Conservation (phyloP, 2,113 vertebrate species). For the Plecotus auritus region DNA sequence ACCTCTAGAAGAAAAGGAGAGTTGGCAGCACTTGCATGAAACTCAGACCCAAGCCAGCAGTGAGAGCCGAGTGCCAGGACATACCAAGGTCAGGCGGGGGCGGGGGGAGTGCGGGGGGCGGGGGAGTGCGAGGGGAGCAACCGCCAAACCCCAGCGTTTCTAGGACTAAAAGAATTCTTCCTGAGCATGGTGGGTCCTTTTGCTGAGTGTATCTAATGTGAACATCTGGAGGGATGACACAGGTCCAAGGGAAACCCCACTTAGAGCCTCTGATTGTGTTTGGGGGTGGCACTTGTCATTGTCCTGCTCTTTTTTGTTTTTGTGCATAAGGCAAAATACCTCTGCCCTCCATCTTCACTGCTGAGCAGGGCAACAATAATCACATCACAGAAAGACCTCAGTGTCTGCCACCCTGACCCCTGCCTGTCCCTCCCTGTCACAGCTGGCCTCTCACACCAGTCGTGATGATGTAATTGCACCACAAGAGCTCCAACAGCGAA, state of each 20-base stretch:
- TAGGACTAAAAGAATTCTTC: neutral
- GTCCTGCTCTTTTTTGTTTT: neutral
- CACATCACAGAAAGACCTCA: neutral
- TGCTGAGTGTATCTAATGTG: neutral
- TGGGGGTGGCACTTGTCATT: neutral
- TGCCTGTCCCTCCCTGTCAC: neutral
- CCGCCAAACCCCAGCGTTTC: neutral
- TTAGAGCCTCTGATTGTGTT: neutral
- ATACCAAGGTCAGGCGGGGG: neutral
- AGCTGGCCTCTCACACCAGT: neutral
- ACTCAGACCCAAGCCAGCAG: neutral
- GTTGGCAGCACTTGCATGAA: neutral
- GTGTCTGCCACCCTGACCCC: neutral
- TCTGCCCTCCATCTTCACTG: neutral
- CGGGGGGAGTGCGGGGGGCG: rapidly evolving
- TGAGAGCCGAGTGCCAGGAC: neutral
- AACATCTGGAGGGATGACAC: neutral
- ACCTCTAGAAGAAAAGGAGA: neutral
- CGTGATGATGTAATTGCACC: neutral
- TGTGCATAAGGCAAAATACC: neutral
- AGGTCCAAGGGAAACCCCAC: neutral
- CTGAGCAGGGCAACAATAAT: neutral
- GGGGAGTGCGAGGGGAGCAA: neutral
- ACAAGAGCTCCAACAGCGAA: neutral
- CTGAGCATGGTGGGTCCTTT: neutral